phyloP scores from a whole-genome alignment of 2,113 vertebrate species.

The Hylia prasina region DNA sequence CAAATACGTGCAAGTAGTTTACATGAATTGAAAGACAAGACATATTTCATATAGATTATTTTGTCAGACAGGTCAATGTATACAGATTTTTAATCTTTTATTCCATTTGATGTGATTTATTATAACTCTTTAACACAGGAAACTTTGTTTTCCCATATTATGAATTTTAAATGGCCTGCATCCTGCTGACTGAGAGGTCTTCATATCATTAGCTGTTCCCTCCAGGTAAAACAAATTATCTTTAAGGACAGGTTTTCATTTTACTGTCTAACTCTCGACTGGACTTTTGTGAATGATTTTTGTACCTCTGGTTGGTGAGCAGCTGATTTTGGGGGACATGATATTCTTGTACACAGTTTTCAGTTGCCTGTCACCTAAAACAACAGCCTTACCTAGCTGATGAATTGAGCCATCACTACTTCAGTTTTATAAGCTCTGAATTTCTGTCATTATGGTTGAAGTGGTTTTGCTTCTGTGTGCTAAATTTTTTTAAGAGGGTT shows the following conservation, averaged over 20 bases:
- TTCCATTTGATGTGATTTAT: neutral
- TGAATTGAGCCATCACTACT: neutral
- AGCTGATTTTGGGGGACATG: neutral
- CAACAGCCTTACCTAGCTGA: neutral
- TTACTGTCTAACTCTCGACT: neutral
- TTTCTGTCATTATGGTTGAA: neutral
- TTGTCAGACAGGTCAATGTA: neutral
- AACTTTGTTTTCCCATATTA: neutral
- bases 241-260: neutral
- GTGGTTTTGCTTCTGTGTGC: neutral
- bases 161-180: neutral
- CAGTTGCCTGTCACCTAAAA: neutral
- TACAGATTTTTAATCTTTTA: neutral
- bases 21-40: neutral
- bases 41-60: neutral
- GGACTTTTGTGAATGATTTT: neutral
- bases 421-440: neutral
- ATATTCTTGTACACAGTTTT: neutral
- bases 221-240: neutral
- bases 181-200: neutral
- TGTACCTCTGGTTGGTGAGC: neutral
- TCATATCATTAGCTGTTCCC: neutral
- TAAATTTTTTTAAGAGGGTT: neutral
- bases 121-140: neutral
- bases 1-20: accelerated